Base-by-base conservation (phyloP, 2,888 invertebrate species). In the Ophion obscuratus region DNA sequence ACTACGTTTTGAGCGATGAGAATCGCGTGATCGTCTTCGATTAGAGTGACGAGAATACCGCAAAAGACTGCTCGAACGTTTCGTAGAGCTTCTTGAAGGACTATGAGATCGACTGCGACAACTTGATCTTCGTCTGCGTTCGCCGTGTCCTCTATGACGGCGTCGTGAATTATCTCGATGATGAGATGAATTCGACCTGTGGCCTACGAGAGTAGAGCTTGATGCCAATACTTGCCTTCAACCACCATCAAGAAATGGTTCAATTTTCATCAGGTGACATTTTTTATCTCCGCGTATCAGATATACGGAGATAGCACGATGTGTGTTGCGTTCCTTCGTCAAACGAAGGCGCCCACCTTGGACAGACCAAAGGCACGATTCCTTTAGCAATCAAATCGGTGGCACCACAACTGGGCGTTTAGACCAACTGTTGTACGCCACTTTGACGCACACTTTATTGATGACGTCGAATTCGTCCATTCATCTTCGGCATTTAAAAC, bases 31-130 rank as follows among this genome's bases (percentile, higher is more conserved):
- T 64, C 53, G 64, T 59, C 44, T 59, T 40, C 68, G 77, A 67
- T 77, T 59, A 68, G 68, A 77, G 68, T 40, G 57, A 68, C 59
- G 57, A 57, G 77, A 44, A 59, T 77, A 44, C 68, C 67, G 27
- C 24, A 27, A 44, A 40, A 14, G 27, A 59, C 59, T 68, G 77
- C 59, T 11, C 6, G 67, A 68, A 68, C 67, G 40, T 67, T 47
- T 20, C 5, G 59, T 44, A 77, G 68, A 36, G 27, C 27, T 40
- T 77, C 68, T 67, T 68, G 59, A 59, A 31, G 40, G 77, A 77
- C 59, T 68, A 5, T n/a, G 77, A 68, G 68, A 61, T n/a, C 67
- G 68, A 17, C 68, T 61, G 59, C 44, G 44, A 36, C 61, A 17
- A 74, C 27, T 44, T 74, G 74, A 62, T 44, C n/a, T 62, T 62